Conservation (phyloP, 2,797 vertebrate genomes). For the Channa striata region DNA sequence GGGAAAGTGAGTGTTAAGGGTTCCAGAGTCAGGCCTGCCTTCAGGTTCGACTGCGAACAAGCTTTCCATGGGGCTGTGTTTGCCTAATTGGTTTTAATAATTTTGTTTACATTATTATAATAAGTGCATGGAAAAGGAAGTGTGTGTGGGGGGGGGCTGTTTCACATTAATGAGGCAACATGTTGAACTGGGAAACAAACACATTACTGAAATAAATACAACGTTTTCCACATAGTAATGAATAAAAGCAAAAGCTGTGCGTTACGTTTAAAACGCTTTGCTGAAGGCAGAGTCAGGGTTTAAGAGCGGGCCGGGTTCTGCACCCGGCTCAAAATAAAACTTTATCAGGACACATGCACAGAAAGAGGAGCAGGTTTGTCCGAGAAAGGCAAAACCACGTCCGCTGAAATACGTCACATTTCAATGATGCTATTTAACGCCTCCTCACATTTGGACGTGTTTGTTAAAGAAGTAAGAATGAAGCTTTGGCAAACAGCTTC, state of each 20-base stretch:
- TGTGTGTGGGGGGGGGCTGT: not conserved
- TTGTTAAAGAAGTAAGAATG: too few species aligned
- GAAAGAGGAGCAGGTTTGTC: not conserved
- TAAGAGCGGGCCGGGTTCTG: not conserved
- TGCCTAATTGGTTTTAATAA: conserved; percentile 60
- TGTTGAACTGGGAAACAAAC: conserved; percentile 25
- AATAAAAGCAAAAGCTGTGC: not conserved
- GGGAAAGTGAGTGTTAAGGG: conserved; percentile 8
- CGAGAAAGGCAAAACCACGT: too few species aligned
- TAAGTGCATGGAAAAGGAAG: conserved; percentile 30
- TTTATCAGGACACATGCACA: not conserved
- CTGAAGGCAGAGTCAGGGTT: not conserved
- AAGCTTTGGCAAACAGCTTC: not conserved
- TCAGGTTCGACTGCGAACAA: conserved; percentile 45
- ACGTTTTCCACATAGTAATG: not conserved
- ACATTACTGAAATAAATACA: not conserved
- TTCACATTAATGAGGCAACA: conserved; percentile 22
- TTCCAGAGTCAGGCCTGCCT: conserved; percentile 18
- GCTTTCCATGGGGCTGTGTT: conserved; percentile 38
- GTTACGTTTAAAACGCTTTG: conserved; percentile 5
- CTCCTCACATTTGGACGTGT: too few species aligned
- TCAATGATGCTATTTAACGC: too few species aligned
- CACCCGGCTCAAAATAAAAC: not conserved
- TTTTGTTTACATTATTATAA: conserved; percentile 56
- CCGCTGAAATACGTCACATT: too few species aligned